These are phyloP conservation scores for Odontothrips loti DNA, from an alignment of 2,888 invertebrate genomes.

Conservation along the genomic window DNA sequence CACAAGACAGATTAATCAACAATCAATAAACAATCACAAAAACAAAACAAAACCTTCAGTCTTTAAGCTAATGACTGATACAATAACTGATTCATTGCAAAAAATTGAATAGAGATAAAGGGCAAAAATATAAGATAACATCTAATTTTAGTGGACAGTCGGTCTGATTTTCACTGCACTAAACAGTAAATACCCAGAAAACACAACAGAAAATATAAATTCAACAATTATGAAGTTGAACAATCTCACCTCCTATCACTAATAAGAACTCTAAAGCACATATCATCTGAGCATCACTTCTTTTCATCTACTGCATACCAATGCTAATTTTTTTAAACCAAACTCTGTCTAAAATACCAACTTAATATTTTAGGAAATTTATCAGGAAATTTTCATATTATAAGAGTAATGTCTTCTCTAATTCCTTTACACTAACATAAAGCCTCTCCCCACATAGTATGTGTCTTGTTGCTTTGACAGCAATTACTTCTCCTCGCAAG, in stretches of 20 bases:
- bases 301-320: background rate
- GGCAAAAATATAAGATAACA: background rate
- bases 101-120: background rate
- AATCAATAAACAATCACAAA: background rate
- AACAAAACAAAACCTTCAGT: background rate
- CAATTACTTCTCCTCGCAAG: background rate
- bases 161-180: too few species aligned
- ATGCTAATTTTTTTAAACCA: background rate
- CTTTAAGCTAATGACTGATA: background rate
- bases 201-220: background rate
- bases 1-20: background rate
- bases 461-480: background rate
- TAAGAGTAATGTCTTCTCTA: background rate
- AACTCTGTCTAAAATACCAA: background rate
- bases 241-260: too few species aligned
- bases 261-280: too few species aligned
- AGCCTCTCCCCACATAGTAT: background rate
- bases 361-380: background rate
- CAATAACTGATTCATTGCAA: background rate
- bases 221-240: too few species aligned
- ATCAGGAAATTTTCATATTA: too few species aligned
- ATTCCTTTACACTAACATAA: background rate
- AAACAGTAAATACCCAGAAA: background rate
- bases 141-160: too few species aligned
- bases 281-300: too few species aligned